Evolutionary conservation across 2,888 invertebrate genomes (phyloP).

Genomic region (Caenorhabditis virilis): DNA sequence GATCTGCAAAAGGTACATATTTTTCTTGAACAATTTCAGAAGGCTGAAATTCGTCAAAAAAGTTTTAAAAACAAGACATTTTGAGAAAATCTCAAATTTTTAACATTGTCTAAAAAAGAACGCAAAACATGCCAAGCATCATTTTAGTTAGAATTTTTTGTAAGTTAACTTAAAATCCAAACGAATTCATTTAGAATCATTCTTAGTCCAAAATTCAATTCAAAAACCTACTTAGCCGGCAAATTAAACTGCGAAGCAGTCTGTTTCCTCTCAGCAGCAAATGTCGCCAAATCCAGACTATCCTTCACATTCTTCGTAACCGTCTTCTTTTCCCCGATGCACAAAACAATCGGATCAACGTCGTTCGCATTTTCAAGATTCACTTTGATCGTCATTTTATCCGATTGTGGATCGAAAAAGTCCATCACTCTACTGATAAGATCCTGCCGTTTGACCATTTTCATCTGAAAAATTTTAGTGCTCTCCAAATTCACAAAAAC

Average conservation of each 20-base stretch:
- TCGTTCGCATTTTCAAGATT: constrained; percentile 75
- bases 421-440: constrained; percentile 84
- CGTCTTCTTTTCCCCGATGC: constrained; percentile 86
- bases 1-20: no score
- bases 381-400: constrained; percentile 76
- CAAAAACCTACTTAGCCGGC: constrained; percentile 25
- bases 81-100: no score
- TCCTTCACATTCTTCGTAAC: constrained; percentile 84
- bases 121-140: no score
- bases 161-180: no score
- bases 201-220: neutral
- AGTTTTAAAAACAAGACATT: no score
- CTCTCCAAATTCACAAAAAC: no score
- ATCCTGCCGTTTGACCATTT: constrained; percentile 93
- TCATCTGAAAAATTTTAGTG: constrained; percentile 77
- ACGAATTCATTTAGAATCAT: neutral
- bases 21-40: no score
- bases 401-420: constrained; percentile 82
- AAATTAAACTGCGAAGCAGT: constrained; percentile 35
- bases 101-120: no score
- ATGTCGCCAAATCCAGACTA: constrained; percentile 80
- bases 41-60: no score
- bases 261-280: constrained; percentile 43
- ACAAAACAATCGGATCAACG: constrained; percentile 90
- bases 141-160: no score